phyloP scores from a whole-genome alignment of 2,888 invertebrate species.

The Aspidapion aeneum region DNA sequence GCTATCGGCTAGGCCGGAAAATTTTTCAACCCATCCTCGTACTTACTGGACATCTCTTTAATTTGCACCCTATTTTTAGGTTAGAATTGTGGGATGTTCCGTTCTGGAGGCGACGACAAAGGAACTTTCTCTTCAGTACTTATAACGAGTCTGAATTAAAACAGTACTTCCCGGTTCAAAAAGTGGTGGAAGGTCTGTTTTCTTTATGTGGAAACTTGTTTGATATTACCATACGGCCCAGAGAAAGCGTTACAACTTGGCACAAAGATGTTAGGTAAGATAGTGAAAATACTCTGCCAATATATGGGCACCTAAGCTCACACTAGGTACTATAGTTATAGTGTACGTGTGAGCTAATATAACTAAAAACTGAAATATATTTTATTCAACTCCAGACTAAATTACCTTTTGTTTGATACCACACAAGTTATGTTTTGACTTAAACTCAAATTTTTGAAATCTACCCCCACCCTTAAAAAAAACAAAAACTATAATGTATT shows the following conservation, averaged over 20 bases:
- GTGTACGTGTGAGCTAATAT: too few species aligned
- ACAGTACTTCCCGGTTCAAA: conserved; percentile 79
- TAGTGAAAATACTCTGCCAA: too few species aligned
- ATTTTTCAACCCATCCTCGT: too few species aligned
- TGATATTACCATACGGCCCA: conserved; percentile 69
- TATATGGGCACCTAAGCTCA: too few species aligned
- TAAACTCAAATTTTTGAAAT: too few species aligned
- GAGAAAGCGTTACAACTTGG: conserved; percentile 69
- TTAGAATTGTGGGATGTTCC: conserved; percentile 82
- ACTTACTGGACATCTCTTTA: too few species aligned
- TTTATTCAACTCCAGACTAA: background rate
- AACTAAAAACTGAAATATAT: too few species aligned
- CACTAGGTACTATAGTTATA: too few species aligned
- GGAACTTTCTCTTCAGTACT: conserved; percentile 56
- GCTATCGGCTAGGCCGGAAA: too few species aligned
- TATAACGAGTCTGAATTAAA: conserved; percentile 68
- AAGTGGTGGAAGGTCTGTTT: conserved; percentile 77
- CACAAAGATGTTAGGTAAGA: conserved; percentile 69
- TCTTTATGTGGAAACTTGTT: conserved; percentile 73
- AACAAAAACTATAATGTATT: too few species aligned
- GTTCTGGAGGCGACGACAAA: conserved; percentile 82
- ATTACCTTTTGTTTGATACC: background rate
- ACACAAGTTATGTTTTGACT: background rate
- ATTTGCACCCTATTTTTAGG: too few species aligned
- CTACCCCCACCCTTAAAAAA: too few species aligned